Conservation (phyloP, 2,113 vertebrate genomes). For the Orycteropus afer region DNA sequence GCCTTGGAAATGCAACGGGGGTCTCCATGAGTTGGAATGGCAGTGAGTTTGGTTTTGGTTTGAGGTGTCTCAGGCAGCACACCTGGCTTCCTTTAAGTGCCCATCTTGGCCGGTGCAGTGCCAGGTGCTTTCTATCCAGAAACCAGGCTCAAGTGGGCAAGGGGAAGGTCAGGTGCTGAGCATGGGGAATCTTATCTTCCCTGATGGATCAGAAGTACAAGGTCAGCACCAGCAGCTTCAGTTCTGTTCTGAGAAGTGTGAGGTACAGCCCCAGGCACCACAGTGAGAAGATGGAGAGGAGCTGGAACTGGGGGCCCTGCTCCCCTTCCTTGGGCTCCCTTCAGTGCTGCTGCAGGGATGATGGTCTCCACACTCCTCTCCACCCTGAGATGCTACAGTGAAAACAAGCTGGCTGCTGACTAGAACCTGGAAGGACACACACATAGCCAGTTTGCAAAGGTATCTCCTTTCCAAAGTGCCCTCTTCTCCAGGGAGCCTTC, state of each 20-base stretch:
- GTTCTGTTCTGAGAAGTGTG: background rate
- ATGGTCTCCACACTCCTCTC: background rate
- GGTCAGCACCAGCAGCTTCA: background rate
- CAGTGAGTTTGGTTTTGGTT: no score
- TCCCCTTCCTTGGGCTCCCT: background rate
- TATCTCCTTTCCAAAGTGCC: background rate
- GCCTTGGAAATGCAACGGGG: no score
- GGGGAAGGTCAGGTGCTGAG: background rate
- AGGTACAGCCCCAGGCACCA: background rate
- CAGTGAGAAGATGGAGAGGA: background rate
- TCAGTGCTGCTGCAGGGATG: fast-evolving
- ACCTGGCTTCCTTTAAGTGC: background rate
- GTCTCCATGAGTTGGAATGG: no score
- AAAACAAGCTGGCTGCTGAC: background rate
- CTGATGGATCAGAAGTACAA: background rate
- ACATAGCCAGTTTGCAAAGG: fast-evolving
- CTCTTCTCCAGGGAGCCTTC: background rate
- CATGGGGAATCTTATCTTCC: background rate
- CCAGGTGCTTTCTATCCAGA: background rate
- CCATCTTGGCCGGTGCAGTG: background rate
- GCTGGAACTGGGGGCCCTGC: background rate
- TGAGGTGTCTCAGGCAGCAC: background rate
- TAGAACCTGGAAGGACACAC: background rate
- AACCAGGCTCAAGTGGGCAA: background rate
- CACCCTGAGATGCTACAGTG: background rate